Evolutionary conservation across 2,797 vertebrate genomes (phyloP), one percentile per base, ranked within the genome.

Genomic region (Onychomys torridus): DNA sequence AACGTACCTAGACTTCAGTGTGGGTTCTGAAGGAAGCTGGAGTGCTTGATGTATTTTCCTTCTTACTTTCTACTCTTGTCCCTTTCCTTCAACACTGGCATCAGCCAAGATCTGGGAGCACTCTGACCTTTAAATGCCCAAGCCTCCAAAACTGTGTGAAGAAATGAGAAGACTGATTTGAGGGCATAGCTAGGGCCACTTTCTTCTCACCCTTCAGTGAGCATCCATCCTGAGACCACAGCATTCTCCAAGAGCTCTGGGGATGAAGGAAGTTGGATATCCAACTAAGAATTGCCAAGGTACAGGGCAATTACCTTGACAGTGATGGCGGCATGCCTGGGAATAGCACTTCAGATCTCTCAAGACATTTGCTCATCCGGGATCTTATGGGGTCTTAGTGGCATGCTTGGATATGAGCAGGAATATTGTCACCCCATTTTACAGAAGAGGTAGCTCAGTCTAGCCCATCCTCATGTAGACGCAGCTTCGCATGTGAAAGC

Each of bases 401-500:
- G 57, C 34, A 17, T 9, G 9, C 52, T 40, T 0, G 3, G 59
- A 61, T 65, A 57, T 7, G 27, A 83, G 55, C 29, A 40, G 14
- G 29, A 37, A 21, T n/a, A 27, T 6, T 0, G 0, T 69, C 40
- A 23, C 9, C 75, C 89, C 63, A 55, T 43, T 90, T 78, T 37
- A 89, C 75, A 95, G 93, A 86, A 57, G 43, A 17, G 52, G 6
- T 6, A 67, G 69, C 27, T 29, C 59, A 71, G 69, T 55, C 29
- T 59, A 43, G 21, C 34, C 1, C 0, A 11, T 5, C 34, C 11
- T 5, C 13, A 0, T 0, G 3, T 16, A 16, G 4, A 14, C 4
- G 29, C 14, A 23, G 59, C 16, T 10, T 40, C 63, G 23, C 0
- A 0, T 1, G 3, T 13, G 63, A 32, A 19, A 17, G 79, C 29